Conservation (phyloP, 2,113 vertebrate species). For the Eretmochelys imbricata region DNA sequence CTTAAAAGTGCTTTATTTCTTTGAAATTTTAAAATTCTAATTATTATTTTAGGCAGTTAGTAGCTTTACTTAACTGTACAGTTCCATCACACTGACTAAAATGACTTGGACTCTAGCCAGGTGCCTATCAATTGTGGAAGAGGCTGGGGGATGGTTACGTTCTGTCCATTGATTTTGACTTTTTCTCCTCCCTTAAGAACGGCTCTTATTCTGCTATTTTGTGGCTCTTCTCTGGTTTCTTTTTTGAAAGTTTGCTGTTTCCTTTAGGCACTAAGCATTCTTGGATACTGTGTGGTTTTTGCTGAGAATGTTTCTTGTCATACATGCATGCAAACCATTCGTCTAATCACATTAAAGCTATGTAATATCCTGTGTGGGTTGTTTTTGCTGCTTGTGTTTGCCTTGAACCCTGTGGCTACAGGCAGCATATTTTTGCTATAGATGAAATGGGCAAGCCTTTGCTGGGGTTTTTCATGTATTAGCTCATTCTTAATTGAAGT, state of each 20-base stretch:
- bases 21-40: neutral
- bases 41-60: neutral
- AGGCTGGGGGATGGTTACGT: neutral
- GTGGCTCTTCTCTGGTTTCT: neutral
- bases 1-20: neutral
- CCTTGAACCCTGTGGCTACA: neutral
- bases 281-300: neutral
- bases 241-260: neutral
- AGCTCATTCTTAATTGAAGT: neutral
- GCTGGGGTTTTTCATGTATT: neutral
- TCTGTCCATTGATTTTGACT: neutral
- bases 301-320: neutral
- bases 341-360: neutral
- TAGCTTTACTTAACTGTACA: neutral
- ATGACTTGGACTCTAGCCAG: neutral
- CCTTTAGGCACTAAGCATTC: constrained; percentile 48
- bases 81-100: neutral
- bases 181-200: neutral
- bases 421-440: constrained; percentile 3
- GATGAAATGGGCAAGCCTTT: constrained; percentile 30
- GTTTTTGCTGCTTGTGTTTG: constrained; percentile 50
- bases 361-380: constrained; percentile 3
- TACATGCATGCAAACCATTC: constrained; percentile 37
- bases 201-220: constrained; percentile 12
- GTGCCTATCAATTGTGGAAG: neutral